phyloP scores from a whole-genome alignment of 2,113 vertebrate species.

The Suricata suricatta region DNA sequence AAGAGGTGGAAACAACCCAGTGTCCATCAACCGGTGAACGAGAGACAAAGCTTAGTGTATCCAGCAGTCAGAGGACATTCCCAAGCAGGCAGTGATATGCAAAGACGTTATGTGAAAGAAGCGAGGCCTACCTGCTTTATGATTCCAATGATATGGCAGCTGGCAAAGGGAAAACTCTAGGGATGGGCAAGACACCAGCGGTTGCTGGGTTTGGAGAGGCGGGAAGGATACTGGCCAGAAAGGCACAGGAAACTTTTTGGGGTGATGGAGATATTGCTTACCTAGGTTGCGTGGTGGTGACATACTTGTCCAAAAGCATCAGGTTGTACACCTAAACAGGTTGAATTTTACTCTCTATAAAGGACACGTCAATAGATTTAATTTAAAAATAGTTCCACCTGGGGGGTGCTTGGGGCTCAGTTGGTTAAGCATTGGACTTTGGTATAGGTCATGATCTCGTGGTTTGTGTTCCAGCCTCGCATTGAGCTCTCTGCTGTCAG shows the following conservation, averaged over 20 bases:
- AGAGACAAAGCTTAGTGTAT: not conserved
- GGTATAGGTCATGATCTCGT: not conserved
- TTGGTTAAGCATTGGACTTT: not conserved
- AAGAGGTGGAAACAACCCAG: not conserved
- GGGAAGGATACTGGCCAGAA: too few relatives aligned
- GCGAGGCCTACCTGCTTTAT: not conserved
- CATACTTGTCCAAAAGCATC: not conserved
- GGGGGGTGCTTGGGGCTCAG: not conserved
- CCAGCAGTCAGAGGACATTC: too few relatives aligned
- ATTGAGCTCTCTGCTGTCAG: not conserved
- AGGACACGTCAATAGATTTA: not conserved
- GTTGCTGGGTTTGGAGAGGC: not conserved
- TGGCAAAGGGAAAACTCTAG: not conserved
- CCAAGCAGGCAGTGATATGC: rapidly evolving
- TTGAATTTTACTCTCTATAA: not conserved
- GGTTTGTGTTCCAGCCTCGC: not conserved
- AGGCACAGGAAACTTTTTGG: not conserved
- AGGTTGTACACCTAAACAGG: not conserved
- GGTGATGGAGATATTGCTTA: not conserved
- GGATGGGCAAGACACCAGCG: not conserved
- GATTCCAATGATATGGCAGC: not conserved
- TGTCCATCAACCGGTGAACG: rapidly evolving
- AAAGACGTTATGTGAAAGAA: not conserved
- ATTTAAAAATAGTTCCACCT: not conserved
- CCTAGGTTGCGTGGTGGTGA: not conserved